Percentiles rank a stretch among this genome's conserved stretches.
phyloP scores from a whole-genome alignment of 2,888 invertebrate genomes.

The Drosophila hamatofila region DNA sequence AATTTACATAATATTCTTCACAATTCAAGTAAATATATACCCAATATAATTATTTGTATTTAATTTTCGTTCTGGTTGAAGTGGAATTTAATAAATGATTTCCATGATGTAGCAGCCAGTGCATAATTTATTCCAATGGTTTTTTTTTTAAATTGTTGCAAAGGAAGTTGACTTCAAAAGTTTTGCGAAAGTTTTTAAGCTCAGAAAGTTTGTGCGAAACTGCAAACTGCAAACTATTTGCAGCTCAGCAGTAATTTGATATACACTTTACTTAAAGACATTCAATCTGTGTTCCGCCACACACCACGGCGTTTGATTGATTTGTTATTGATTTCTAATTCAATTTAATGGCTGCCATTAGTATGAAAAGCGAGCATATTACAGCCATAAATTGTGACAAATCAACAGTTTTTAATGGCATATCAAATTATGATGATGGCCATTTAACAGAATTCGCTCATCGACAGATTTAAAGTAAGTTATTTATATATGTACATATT shows the following conservation, averaged over 20 bases:
- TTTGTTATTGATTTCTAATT: constrained; percentile 39
- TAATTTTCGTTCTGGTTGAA: background rate
- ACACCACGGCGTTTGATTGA: constrained; percentile 51
- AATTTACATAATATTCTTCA: background rate
- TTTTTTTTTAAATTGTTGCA: constrained; percentile 8
- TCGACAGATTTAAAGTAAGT: background rate
- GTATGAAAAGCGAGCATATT: background rate
- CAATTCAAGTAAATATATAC: no score
- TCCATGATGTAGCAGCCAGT: background rate
- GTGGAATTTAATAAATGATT: background rate
- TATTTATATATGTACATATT: background rate
- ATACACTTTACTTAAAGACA: background rate
- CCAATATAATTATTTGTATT: background rate
- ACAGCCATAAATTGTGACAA: constrained; percentile 17
- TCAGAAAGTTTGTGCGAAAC: background rate
- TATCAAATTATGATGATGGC: constrained; percentile 19
- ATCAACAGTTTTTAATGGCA: constrained; percentile 20
- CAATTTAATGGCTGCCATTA: constrained; percentile 19
- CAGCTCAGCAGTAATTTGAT: constrained; percentile 8
- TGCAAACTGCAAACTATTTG: constrained; percentile 6
- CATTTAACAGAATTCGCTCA: background rate
- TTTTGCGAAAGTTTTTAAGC: constrained; percentile 1
- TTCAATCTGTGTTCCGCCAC: background rate
- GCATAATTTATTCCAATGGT: constrained; percentile 2
- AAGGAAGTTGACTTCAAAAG: constrained; percentile 10